phyloP scores from a whole-genome alignment of 2,888 invertebrate genomes.

The Elysia crispata region DNA sequence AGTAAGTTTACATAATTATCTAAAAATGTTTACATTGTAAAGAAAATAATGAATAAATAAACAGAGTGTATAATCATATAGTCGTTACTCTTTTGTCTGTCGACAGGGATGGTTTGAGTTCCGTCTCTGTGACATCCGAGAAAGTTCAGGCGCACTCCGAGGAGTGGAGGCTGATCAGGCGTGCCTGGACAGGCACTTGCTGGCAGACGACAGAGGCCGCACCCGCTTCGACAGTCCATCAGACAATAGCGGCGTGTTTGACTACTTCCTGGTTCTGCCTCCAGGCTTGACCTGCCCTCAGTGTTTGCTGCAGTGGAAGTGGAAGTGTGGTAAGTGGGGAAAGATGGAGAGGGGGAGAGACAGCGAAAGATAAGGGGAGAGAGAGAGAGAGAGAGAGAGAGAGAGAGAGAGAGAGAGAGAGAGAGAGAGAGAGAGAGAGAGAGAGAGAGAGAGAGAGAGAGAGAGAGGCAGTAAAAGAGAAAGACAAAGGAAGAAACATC shows the following conservation, averaged over 20 bases:
- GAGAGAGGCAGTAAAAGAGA: neutral
- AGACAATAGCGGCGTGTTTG: slow-evolving; percentile 4
- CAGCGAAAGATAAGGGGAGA: too few species aligned
- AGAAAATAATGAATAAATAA: too few species aligned
- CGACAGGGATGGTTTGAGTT: slow-evolving; percentile 51
- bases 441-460: slow-evolving; percentile 23
- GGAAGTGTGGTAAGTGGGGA: slow-evolving; percentile 45
- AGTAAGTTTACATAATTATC: too few species aligned
- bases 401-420: slow-evolving; percentile 27
- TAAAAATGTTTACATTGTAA: too few species aligned
- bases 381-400: slow-evolving; percentile 12
- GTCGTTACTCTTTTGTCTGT: too few species aligned
- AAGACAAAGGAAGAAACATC: neutral
- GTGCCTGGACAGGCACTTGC: slow-evolving; percentile 25
- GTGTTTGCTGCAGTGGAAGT: slow-evolving; percentile 53
- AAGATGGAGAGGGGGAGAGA: neutral
- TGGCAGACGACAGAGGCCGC: slow-evolving; percentile 22
- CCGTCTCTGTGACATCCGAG: slow-evolving; percentile 47
- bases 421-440: slow-evolving; percentile 9
- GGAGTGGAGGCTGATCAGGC: slow-evolving; percentile 37
- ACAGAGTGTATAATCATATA: too few species aligned
- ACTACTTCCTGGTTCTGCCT: slow-evolving; percentile 22
- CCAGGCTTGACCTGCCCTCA: slow-evolving; percentile 23
- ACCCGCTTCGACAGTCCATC: slow-evolving; percentile 14
- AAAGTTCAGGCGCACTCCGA: neutral